A percentile compares a stretch with the other conserved stretches of the same genome.
Evolutionary conservation across 2,888 invertebrate species (phyloP).

Genomic region (Nomada fucata): DNA sequence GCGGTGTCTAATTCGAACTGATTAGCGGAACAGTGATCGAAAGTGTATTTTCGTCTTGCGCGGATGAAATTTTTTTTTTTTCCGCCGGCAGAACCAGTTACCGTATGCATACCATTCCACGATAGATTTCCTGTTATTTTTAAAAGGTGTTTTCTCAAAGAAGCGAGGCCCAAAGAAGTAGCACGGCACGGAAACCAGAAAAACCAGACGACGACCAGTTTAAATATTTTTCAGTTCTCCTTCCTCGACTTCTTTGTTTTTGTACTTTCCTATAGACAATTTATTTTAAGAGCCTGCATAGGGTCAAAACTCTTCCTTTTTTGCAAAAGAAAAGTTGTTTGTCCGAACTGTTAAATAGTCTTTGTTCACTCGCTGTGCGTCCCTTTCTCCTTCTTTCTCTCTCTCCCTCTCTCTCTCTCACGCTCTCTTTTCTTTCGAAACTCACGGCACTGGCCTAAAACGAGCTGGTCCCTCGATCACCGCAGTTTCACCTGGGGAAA

Average conservation of each 20-base stretch:
- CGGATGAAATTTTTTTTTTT: constrained; percentile 2
- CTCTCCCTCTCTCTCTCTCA: not conserved
- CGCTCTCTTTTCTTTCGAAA: constrained; percentile 7
- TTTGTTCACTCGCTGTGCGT: not conserved
- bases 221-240: constrained; percentile 26
- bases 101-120: not conserved
- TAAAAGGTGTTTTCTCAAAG: not conserved
- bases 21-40: not conserved
- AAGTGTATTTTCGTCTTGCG: not conserved
- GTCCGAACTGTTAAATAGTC: not conserved
- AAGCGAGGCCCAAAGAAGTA: not conserved
- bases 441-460: constrained; percentile 12
- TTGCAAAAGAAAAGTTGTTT: not conserved
- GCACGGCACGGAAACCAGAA: constrained; percentile 29
- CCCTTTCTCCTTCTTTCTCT: not conserved
- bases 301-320: constrained; percentile 16
- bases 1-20: not conserved
- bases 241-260: constrained; percentile 7
- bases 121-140: constrained; percentile 33
- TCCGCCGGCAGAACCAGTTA: constrained; percentile 10
- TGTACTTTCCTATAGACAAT: constrained; percentile 24
- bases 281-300: constrained; percentile 11
- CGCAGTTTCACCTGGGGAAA: constrained; percentile 69
- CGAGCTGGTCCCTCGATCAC: constrained; percentile 36
- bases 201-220: constrained; percentile 43